Conservation (phyloP, 2,113 vertebrate genomes). For the Eonycteris spelaea region DNA sequence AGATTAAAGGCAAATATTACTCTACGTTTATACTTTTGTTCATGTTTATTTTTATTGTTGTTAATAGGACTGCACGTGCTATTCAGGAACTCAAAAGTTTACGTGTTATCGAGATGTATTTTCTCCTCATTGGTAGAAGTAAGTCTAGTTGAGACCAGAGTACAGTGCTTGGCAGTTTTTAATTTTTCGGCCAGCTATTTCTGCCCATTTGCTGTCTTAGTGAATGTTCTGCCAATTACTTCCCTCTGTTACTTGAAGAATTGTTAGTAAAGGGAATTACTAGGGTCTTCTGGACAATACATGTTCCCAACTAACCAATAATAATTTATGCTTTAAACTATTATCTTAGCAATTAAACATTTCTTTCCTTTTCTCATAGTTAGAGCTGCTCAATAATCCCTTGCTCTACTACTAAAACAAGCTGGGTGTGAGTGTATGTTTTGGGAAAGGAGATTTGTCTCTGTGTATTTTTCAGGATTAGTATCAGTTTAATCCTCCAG, state of each 20-base stretch:
- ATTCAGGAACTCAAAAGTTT: background rate
- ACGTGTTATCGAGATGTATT: background rate
- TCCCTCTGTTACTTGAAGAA: background rate
- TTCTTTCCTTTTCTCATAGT: background rate
- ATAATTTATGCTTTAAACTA: background rate
- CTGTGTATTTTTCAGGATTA: slow-evolving; percentile 21
- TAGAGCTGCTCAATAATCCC: background rate
- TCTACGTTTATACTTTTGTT: background rate
- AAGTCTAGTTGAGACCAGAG: background rate
- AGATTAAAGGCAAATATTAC: background rate
- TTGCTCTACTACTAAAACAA: background rate
- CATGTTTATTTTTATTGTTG: background rate
- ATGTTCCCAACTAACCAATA: background rate
- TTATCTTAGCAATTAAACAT: background rate
- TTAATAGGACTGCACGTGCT: background rate
- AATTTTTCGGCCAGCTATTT: background rate
- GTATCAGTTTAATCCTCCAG: slow-evolving; percentile 48
- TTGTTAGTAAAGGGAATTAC: background rate
- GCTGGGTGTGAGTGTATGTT: background rate
- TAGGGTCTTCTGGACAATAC: background rate
- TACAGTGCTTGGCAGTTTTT: background rate
- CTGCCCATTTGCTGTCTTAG: background rate
- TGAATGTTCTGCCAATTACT: background rate
- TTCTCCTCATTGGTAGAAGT: background rate
- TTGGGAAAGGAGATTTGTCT: background rate